Conservation (phyloP, 2,113 vertebrate species). For the Dendrocopos noguchii region DNA sequence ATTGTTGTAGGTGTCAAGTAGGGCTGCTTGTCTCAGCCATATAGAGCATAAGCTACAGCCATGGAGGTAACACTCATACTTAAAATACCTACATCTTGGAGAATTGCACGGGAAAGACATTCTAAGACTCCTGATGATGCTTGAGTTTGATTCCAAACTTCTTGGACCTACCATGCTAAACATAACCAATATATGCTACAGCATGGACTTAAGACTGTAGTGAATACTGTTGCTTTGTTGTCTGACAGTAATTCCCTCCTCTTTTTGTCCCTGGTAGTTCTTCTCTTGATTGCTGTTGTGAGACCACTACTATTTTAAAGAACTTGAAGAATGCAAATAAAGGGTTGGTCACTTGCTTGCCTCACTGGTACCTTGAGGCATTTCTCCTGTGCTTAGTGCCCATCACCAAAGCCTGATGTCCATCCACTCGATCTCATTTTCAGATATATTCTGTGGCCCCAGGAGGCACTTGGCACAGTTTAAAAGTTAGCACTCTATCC, state of each 20-base stretch:
- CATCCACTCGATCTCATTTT: background rate
- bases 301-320: background rate
- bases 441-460: background rate
- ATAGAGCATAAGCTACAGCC: background rate
- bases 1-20: background rate
- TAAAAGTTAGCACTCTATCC: slow-evolving; percentile 18
- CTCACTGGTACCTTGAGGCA: background rate
- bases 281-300: background rate
- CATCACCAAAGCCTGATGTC: background rate
- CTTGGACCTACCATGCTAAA: background rate
- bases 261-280: background rate
- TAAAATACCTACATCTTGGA: background rate
- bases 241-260: background rate
- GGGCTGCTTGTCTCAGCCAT: background rate
- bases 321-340: background rate
- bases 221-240: background rate
- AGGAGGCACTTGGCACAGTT: background rate
- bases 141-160: background rate
- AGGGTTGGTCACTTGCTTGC: background rate
- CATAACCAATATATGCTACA: background rate
- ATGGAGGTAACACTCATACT: background rate
- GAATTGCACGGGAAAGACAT: background rate
- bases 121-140: background rate
- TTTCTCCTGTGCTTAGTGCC: background rate
- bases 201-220: background rate